Evolutionary conservation across 2,888 invertebrate genomes (phyloP), one percentile per base, ranked within the genome.

Genomic region (Muschampia plurimacula): DNA sequence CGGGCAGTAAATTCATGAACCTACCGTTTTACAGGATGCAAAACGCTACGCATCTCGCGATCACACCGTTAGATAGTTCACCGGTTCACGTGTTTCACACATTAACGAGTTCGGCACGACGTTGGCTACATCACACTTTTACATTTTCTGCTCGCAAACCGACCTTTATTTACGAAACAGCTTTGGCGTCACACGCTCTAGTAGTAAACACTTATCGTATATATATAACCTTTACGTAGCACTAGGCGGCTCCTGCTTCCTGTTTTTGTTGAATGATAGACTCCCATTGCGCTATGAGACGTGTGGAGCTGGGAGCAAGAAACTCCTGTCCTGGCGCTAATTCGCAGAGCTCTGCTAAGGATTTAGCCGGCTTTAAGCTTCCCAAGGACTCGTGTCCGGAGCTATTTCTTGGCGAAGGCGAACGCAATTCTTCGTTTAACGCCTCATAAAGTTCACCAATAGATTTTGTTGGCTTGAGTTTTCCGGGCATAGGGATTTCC

Each of bases 241-340:
- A 74, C 79, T 93, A 94, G 80, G 94, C 95, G 65, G 95, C 95
- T 46, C 95, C 94, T 39, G 95, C 93, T 79, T 95, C 95, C 77
- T 94, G 95, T 83, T 95, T 95, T 86, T 96, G 95, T 80, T 96
- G 96, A 78, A 97, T 97, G 79, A 97, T 94, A 75, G 96, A 97
- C 89, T 97, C 97, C 96, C 97, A 97, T 88, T 97, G 96, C 78
- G 96, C 97, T 82, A 97, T 97, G 76, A 97, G 94, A 62, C 96
- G 92, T 75, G 95, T 95, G 60, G 97, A 96, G 82, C 96, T 96
- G 13, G 97, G 96, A 67, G 96, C 96, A 28, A 95, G 93, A 79
- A 93, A 93, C 82, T 95, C 95, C 82, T 96, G 96, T 36, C 96
- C 96, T 41, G 96, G 96, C 64, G 91, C 92, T 67, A 96, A 91